phyloP scores from a whole-genome alignment of 2,888 invertebrate genomes.

The Cephonodes hylas region DNA sequence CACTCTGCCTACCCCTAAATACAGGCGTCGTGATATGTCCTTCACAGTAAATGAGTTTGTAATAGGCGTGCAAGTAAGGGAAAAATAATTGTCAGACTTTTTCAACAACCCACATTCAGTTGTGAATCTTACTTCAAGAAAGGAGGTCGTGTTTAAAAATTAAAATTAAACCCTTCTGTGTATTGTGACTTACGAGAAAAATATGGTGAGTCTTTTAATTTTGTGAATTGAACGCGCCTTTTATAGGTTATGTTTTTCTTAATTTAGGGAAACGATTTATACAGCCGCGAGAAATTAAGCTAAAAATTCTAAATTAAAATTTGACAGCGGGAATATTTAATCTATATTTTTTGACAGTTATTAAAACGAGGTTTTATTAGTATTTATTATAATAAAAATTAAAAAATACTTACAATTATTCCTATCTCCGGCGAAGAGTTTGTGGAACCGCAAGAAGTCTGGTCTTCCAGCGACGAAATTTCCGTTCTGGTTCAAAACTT shows the following conservation, averaged over 20 bases:
- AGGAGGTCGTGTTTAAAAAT: not conserved
- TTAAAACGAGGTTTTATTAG: constrained; percentile 13
- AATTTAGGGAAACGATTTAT: too few species aligned
- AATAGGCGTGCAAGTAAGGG: too few species aligned
- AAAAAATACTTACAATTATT: constrained; percentile 89
- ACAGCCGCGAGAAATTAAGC: too few species aligned
- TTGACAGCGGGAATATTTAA: too few species aligned
- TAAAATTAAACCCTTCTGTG: not conserved
- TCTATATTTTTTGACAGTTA: not conserved
- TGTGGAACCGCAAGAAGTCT: constrained; percentile 89
- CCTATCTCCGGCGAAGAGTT: constrained; percentile 91
- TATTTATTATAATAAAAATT: constrained; percentile 8
- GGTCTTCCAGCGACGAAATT: constrained; percentile 91
- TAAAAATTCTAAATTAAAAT: too few species aligned
- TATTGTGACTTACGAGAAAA: not conserved
- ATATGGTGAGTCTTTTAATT: not conserved
- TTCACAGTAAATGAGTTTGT: too few species aligned
- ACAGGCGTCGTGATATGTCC: too few species aligned
- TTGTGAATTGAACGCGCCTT: not conserved
- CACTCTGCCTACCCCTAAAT: too few species aligned
- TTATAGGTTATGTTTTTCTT: too few species aligned
- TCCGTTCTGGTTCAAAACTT: constrained; percentile 89
- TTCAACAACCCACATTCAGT: not conserved
- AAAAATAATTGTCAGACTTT: too few species aligned
- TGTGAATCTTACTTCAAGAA: not conserved